Evolutionary conservation across 2,113 vertebrate species (phyloP).

Genomic region (Xyliphius kryptos): DNA sequence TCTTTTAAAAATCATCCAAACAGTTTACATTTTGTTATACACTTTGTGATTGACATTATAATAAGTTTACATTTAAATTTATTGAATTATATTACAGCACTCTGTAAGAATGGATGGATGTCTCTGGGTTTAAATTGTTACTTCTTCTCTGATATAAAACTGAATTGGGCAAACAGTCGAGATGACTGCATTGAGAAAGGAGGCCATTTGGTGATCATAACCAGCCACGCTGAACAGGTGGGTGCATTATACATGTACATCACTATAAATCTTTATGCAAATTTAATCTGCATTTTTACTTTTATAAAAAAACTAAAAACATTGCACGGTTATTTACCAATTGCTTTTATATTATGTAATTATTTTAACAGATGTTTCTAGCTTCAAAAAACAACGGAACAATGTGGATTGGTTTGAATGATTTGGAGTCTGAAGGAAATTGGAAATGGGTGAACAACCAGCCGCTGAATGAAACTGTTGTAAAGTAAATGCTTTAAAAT

Average conservation of each 20-base stretch:
- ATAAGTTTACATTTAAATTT: not conserved
- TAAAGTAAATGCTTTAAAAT: constrained; percentile 15
- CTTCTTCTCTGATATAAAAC: constrained; percentile 20
- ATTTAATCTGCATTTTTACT: too few relatives aligned
- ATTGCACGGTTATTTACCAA: not conserved
- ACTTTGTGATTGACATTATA: not conserved
- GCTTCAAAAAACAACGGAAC: not conserved
- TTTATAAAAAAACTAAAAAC: too few relatives aligned
- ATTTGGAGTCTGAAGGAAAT: constrained; percentile 31
- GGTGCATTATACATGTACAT: not conserved
- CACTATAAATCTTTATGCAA: too few relatives aligned
- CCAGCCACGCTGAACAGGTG: constrained; percentile 30
- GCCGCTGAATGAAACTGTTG: constrained; percentile 13
- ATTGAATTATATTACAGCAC: not conserved
- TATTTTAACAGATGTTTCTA: constrained; percentile 22
- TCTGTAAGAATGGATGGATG: constrained; percentile 21
- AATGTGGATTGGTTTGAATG: constrained; percentile 42
- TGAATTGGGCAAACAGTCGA: constrained; percentile 33
- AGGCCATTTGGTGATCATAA: constrained; percentile 39
- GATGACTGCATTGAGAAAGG: constrained; percentile 26
- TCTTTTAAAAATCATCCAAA: too few relatives aligned
- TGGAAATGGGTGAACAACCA: constrained; percentile 39
- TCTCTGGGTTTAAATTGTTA: constrained; percentile 30
- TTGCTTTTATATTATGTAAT: not conserved
- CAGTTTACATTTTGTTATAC: too few relatives aligned